Evolutionary conservation across 2,113 vertebrate species (phyloP).

Genomic region (Procavia capensis): DNA sequence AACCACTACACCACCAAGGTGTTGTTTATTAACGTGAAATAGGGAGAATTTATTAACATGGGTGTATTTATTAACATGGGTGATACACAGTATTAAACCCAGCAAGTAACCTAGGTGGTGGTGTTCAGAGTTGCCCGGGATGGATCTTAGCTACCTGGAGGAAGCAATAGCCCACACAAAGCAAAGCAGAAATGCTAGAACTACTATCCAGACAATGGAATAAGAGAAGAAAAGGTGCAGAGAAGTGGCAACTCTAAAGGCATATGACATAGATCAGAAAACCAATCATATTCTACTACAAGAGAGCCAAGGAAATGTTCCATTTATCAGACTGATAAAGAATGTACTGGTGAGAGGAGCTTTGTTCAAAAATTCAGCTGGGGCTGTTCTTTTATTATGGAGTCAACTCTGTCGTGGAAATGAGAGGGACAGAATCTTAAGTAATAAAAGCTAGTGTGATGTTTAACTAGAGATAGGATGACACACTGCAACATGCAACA

Average conservation of each 20-base stretch:
- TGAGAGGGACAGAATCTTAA: background rate
- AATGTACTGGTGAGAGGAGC: background rate
- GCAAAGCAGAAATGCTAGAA: background rate
- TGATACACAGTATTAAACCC: background rate
- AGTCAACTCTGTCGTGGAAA: background rate
- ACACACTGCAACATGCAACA: too few species aligned
- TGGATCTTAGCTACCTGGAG: fast-evolving
- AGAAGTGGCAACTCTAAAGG: background rate
- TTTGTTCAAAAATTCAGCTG: background rate
- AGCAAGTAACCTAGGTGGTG: background rate
- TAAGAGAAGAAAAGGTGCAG: background rate
- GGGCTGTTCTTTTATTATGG: too few species aligned
- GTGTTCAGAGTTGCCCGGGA: background rate
- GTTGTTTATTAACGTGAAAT: too few species aligned
- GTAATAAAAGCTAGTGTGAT: background rate
- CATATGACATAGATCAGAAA: fast-evolving
- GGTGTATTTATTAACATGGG: fast-evolving
- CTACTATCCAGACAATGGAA: background rate
- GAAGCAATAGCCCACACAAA: background rate
- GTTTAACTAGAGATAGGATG: background rate
- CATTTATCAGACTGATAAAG: background rate
- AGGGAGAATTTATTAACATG: background rate
- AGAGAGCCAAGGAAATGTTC: background rate
- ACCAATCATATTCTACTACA: background rate
- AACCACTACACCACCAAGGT: too few species aligned